Conservation (phyloP, 2,888 invertebrate genomes). For the Anagyrus pseudococci region DNA sequence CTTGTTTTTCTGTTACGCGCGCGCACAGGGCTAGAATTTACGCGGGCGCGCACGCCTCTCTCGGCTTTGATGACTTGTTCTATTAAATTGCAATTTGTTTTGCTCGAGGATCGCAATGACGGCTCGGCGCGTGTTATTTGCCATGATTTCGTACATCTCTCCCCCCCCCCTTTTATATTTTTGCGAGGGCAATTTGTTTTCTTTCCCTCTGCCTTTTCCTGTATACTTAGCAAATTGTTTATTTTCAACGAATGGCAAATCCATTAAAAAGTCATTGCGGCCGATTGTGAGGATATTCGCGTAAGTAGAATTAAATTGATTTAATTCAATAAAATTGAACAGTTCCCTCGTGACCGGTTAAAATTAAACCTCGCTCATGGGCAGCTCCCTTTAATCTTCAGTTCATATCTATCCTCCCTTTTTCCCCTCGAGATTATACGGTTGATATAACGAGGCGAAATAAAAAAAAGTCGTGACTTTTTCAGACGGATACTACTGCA, state of each 20-base stretch:
- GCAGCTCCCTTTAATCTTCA: conserved; percentile 26
- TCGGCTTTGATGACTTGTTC: not conserved
- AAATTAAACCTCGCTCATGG: conserved; percentile 19
- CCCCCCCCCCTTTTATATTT: not conserved
- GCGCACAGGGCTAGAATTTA: not conserved
- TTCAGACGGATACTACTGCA: not conserved
- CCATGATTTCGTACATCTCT: not conserved
- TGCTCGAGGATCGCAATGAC: not conserved
- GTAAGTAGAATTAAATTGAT: conserved; percentile 20
- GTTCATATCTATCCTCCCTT: conserved; percentile 11
- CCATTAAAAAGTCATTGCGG: conserved; percentile 15
- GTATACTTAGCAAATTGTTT: conserved; percentile 4
- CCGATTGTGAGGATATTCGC: not conserved
- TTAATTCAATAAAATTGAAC: conserved; percentile 28
- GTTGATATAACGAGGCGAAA: not conserved
- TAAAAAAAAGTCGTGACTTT: conserved; percentile 1
- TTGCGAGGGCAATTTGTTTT: not conserved
- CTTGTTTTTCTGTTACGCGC: not conserved
- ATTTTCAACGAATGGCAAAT: not conserved
- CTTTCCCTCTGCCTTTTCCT: not conserved
- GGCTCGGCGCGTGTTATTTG: not conserved
- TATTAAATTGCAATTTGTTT: not conserved
- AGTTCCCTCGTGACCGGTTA: conserved; percentile 17
- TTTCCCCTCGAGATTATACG: conserved; percentile 15
- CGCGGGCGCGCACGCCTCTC: not conserved